A percentile compares a stretch with the other conserved stretches of the same genome.
Conservation (phyloP, 2,888 invertebrate species). For the Cerastis leucographa region DNA sequence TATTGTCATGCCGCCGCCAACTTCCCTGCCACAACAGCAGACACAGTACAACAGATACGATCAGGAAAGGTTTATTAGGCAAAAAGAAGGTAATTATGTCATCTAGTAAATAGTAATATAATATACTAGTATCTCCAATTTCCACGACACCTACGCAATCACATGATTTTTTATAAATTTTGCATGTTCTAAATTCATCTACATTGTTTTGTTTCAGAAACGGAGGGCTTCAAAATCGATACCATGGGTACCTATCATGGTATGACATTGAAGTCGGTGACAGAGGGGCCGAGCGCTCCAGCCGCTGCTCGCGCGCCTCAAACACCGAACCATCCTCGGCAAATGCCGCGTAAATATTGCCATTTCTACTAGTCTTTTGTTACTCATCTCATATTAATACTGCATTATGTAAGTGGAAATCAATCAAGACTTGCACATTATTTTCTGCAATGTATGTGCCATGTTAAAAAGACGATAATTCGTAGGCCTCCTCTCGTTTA, state of each 20-base stretch:
- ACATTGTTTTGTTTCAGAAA: conserved; percentile 91
- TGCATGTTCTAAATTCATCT: not conserved
- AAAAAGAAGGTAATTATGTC: conserved; percentile 94
- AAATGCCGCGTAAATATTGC: conserved; percentile 83
- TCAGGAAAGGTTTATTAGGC: conserved; percentile 98
- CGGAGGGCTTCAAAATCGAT: conserved; percentile 99
- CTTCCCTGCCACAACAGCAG: conserved; percentile 92
- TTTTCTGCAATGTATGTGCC: not conserved
- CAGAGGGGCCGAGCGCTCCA: conserved; percentile 96
- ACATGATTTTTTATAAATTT: not conserved
- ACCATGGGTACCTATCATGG: conserved; percentile 99
- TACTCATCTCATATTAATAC: not conserved
- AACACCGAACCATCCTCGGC: conserved; percentile 85
- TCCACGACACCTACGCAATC: not conserved
- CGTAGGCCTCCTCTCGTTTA: not conserved
- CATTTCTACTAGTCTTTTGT: not conserved
- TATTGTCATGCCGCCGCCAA: conserved; percentile 91
- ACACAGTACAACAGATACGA: conserved; percentile 99
- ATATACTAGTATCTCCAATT: not conserved
- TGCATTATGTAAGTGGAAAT: not conserved
- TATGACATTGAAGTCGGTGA: conserved; percentile 99
- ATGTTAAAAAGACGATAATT: not conserved
- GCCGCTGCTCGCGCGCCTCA: conserved; percentile 88
- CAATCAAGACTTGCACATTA: not conserved
- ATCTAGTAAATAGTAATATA: too few species aligned